Base-by-base conservation (phyloP, 2,113 vertebrate genomes). In the Rana temporaria region DNA sequence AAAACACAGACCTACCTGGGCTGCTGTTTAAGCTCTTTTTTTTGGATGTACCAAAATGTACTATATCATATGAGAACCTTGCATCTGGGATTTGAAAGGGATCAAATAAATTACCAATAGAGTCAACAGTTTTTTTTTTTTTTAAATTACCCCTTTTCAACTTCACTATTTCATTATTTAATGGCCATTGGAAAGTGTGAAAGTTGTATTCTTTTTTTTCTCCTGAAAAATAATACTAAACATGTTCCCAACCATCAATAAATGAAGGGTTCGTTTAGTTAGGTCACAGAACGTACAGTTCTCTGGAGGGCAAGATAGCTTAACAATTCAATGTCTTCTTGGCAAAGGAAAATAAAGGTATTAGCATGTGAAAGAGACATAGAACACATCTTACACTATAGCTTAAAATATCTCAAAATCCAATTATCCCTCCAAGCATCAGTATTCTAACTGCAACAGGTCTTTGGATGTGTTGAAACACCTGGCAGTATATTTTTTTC, bases 401-500 rank as follows among this genome's bases (percentile, higher is more conserved):
- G 62, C 71, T 82, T 75, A 82, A 82, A 82, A 82, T 82, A 82
- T 67, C 71, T 75, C 20, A 14, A 82, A 75, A 82, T 75, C 70
- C 71, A 82, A 82, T 82, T 82, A 82, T 82, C 71, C 80, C 80
- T 67, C 32, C 20, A 67, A 75, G 71, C 80, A 75, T 82, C 71
- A 82, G 38, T 74, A 57, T 75, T 67, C 62, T 82, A 67, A 57
- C 71, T 82, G 70, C 53, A n/a, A 62, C 75, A 75, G 67, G 52
- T 30, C 62, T 82, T 82, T 82, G 71, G 71, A 82, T 82, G 62
- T 82, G 80, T 75, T 82, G 62, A 82, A 82, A 82, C 80, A 82
- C 80, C 80, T 82, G 80, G 80, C 71, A 75, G 48, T 59, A 7
- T 19, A 67, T 38, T 66, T 34, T 48, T 82, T 78, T 82, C 73